Evolutionary conservation across 2,113 vertebrate species (phyloP).

Genomic region (Syrrhaptes paradoxus): DNA sequence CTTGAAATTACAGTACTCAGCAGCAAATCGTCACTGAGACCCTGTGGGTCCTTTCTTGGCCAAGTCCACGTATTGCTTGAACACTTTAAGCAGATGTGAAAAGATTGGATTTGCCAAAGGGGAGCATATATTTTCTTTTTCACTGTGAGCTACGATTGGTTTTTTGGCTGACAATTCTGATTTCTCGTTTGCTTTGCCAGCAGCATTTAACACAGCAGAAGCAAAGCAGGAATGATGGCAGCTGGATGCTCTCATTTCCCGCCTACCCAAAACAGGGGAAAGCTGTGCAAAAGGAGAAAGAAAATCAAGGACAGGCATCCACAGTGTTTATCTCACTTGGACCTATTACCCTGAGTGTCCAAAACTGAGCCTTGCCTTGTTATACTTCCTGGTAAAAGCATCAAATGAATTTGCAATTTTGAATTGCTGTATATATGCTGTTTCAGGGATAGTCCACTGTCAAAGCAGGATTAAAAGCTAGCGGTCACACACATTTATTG

Average conservation of each 20-base stretch:
- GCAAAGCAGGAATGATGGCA: neutral
- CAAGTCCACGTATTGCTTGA: neutral
- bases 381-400: neutral
- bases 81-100: neutral
- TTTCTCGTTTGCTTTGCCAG: neutral
- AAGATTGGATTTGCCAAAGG: slow-evolving; percentile 4
- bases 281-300: neutral
- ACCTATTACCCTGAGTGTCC: accelerated
- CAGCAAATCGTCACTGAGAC: neutral
- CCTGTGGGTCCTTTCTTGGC: neutral
- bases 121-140: neutral
- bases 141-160: neutral
- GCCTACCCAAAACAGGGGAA: neutral
- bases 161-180: slow-evolving; percentile 3
- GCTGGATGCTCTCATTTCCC: neutral
- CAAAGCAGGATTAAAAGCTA: neutral
- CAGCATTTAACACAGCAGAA: neutral
- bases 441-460: neutral
- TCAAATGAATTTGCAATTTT: neutral
- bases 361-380: neutral
- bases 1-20: neutral
- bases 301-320: neutral
- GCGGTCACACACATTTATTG: accelerated
- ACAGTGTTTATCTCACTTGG: neutral
- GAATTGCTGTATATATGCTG: accelerated